Evolutionary conservation across 2,888 invertebrate species (phyloP), one percentile per base, ranked within the genome.

Genomic region (Byasa hedistus): DNA sequence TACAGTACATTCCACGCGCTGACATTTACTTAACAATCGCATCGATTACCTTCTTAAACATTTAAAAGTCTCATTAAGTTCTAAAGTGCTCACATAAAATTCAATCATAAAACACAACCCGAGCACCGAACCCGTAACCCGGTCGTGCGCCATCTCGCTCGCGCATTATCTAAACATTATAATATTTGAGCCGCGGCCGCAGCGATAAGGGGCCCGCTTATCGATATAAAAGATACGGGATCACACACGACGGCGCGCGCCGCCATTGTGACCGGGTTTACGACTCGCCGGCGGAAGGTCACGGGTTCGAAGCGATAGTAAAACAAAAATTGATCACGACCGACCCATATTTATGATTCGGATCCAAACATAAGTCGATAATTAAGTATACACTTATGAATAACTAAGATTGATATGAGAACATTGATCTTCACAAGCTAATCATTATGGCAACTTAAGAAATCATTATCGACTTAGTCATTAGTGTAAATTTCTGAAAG

Each of bases 211-310:
- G 61, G 24, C 36, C 24, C 24, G 59, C 27, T 63, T 65, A 66
- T 66, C 61, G 66, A 59, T 67, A 58, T 39, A 55, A 55, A 55
- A 63, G 76, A 78, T 78, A 77, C 69, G 69, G 76, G 83, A 83
- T 80, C 83, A 79, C 83, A 81, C 82, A 83, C 82, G 80, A 76
- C 69, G 78, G 73, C 71, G 61, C 68, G 52, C 21, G 24, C 54
- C 57, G 68, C 64, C 52, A 61, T 66, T 65, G 54, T 73, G 55
- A 39, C 24, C 58, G 66, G 62, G 52, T 67, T 66, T 63, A 67
- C 66, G 59, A 60, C 59, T 60, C 55, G 56, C 66, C 66, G 59
- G 44, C 51, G 39, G 22, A 44, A 59, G 61, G 36, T 60, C 57
- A 24, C 39, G 57, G 57, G 44, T 56, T 58, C 51, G 57, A 44